Evolutionary conservation across 2,888 invertebrate species (phyloP).

Genomic region (Ceraclea dissimilis): DNA sequence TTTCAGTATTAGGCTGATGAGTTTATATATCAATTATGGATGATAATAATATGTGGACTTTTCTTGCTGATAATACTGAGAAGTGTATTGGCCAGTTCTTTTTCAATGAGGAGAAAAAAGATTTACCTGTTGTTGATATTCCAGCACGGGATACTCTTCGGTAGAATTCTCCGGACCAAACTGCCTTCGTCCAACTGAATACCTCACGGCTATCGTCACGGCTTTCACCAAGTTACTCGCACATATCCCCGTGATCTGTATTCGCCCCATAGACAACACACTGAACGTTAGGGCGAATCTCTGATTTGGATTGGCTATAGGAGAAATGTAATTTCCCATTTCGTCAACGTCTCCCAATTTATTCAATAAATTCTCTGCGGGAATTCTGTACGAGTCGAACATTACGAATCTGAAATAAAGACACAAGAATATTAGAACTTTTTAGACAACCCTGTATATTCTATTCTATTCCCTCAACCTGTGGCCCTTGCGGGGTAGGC

Average conservation of each 20-base stretch:
- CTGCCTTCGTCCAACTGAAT: conserved; percentile 79
- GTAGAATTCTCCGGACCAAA: conserved; percentile 66
- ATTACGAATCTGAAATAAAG: conserved; percentile 53
- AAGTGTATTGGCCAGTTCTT: no score
- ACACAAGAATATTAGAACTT: no score
- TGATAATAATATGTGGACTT: no score
- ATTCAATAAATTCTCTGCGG: conserved; percentile 72
- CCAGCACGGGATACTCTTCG: conserved; percentile 76
- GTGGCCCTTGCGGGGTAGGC: no score
- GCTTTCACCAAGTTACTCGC: conserved; percentile 61
- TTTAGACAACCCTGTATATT: no score
- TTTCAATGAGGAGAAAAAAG: no score
- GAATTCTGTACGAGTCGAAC: conserved; percentile 73
- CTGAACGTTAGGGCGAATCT: conserved; percentile 78
- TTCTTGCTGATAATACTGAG: no score
- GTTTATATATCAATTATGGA: no score
- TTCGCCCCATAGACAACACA: conserved; percentile 57
- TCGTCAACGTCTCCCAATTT: conserved; percentile 79
- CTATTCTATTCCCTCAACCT: no score
- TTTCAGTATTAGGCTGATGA: no score
- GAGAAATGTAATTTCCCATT: conserved; percentile 72
- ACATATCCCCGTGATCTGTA: conserved; percentile 37
- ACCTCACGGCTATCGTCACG: conserved; percentile 75
- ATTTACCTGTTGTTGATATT: conserved; percentile 81
- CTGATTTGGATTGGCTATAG: conserved; percentile 74